phyloP scores from a whole-genome alignment of 1,140 invertebrate genomes.

The Drosophila equinoxialis region DNA sequence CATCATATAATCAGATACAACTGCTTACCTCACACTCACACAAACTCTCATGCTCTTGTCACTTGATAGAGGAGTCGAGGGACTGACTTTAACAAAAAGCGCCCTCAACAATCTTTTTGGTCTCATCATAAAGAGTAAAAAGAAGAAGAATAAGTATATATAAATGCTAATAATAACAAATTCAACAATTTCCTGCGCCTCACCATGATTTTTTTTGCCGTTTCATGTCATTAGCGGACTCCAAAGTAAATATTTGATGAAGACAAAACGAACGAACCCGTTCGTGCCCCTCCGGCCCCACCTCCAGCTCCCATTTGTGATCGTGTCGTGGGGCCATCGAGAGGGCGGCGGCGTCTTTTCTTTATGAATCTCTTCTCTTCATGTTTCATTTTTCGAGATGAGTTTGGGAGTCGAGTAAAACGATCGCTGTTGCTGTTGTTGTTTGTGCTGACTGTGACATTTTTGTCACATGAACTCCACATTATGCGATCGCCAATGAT shows the following conservation, averaged over 20 bases:
- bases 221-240: conserved; percentile 58
- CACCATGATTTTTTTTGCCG: conserved; percentile 18
- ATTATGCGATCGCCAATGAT: conserved; percentile 27
- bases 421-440: conserved; percentile 28
- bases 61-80: conserved; percentile 37
- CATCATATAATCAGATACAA: conserved; percentile 53
- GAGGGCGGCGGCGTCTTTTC: conserved; percentile 32
- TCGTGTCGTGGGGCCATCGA: conserved; percentile 49
- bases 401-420: conserved; percentile 44
- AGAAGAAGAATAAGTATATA: conserved; percentile 28
- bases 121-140: conserved; percentile 22
- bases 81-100: conserved; percentile 1
- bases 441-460: conserved; percentile 52
- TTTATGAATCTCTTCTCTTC: conserved; percentile 14
- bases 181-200: conserved; percentile 54
- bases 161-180: conserved; percentile 62
- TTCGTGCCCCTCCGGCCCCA: conserved; percentile 22
- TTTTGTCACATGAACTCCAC: conserved; percentile 56
- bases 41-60: conserved; percentile 24
- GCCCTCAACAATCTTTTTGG: conserved; percentile 38
- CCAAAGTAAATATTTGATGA: conserved; percentile 61
- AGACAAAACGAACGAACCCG: conserved; percentile 57
- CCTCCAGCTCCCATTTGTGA: conserved; percentile 9
- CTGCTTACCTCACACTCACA: conserved; percentile 53
- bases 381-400: conserved; percentile 44